Conservation (phyloP, 2,797 vertebrate species). For the Vireo griseus region DNA sequence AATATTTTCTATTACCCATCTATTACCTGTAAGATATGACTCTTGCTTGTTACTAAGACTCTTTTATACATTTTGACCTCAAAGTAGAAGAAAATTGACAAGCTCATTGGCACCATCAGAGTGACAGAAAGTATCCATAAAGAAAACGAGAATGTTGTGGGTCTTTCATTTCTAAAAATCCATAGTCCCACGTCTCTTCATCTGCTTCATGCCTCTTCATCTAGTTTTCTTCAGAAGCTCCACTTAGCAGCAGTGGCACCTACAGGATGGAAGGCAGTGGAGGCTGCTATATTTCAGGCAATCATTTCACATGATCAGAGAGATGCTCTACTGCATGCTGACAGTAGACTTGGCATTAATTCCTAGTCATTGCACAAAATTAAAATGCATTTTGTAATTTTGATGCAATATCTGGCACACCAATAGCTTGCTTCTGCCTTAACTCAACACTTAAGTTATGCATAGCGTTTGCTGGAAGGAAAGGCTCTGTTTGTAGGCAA, state of each 20-base stretch:
- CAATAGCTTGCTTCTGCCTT: conserved; percentile 47
- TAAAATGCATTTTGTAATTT: conserved; percentile 67
- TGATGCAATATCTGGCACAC: conserved; percentile 64
- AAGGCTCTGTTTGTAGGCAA: conserved; percentile 62
- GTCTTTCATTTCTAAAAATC: conserved; percentile 23
- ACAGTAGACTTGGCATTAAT: conserved; percentile 58
- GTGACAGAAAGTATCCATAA: background rate
- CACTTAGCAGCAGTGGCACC: conserved; percentile 64
- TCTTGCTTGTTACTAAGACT: background rate
- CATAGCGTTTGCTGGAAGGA: conserved; percentile 51
- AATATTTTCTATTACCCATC: background rate
- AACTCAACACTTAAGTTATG: conserved; percentile 47
- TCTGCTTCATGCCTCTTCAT: conserved; percentile 14
- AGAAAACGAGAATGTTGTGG: background rate
- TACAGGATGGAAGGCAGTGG: conserved; percentile 56
- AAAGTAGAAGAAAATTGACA: background rate
- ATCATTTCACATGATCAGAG: conserved; percentile 41
- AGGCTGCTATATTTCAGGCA: conserved; percentile 27
- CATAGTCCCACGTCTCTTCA: background rate
- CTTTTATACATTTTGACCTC: background rate
- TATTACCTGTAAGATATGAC: background rate
- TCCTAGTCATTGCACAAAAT: conserved; percentile 57
- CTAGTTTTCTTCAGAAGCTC: conserved; percentile 35
- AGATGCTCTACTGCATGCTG: conserved; percentile 43
- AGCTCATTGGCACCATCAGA: background rate